A percentile compares a stretch with the other conserved stretches of the same genome.
Conservation (phyloP, 1,140 invertebrate genomes). For the Lanistes nyassanus region DNA sequence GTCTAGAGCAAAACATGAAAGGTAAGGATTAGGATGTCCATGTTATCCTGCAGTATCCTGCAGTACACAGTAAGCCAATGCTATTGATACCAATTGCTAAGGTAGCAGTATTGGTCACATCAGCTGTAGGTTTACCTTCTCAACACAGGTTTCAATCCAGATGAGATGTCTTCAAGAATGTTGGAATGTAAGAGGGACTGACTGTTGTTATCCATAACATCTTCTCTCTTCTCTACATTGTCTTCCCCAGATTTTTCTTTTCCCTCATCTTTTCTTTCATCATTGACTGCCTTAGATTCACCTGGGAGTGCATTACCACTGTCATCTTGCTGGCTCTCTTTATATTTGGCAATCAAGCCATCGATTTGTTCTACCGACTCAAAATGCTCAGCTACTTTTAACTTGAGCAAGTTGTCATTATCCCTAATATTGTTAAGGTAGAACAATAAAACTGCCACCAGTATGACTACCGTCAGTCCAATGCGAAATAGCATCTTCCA, state of each 20-base stretch:
- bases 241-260: neutral
- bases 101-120: too few relatives aligned
- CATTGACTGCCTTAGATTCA: neutral
- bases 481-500: slow-evolving; percentile 49
- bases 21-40: too few relatives aligned
- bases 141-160: neutral
- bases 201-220: neutral
- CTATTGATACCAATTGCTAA: too few relatives aligned
- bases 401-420: slow-evolving; percentile 1
- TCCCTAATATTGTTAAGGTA: slow-evolving; percentile 36
- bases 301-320: neutral
- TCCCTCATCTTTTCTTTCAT: neutral
- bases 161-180: neutral
- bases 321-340: neutral
- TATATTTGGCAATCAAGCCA: neutral
- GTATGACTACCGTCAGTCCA: slow-evolving; percentile 43
- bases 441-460: slow-evolving; percentile 43
- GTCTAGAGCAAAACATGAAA: too few relatives aligned
- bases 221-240: neutral
- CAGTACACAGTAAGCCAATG: too few relatives aligned
- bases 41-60: too few relatives aligned
- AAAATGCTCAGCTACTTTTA: neutral
- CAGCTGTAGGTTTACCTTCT: neutral
- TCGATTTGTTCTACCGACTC: neutral
- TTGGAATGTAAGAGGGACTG: neutral